Evolutionary conservation across 92 coral and sea anemone species (phyloP).

Genomic region (Umimayanthus kanabou): DNA sequence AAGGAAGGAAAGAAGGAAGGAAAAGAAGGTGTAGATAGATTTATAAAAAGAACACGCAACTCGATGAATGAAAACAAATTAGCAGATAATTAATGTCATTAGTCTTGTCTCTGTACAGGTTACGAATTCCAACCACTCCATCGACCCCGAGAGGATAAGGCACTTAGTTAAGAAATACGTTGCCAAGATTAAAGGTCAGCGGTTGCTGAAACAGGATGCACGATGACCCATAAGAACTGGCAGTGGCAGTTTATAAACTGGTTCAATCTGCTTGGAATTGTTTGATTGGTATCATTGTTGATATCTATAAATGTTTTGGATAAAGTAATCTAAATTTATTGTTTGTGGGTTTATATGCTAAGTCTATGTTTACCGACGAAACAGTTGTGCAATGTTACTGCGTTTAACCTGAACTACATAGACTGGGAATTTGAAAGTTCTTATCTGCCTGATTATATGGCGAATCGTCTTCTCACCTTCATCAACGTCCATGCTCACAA

Average conservation of each 20-base stretch:
- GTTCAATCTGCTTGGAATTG: too few species aligned
- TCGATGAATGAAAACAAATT: neutral
- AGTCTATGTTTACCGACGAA: too few species aligned
- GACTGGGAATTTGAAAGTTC: neutral
- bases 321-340: neutral
- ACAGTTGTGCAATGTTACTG: neutral
- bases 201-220: constrained; percentile 45
- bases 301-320: too few species aligned
- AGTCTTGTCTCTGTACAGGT: constrained; percentile 54
- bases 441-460: too few species aligned
- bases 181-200: constrained; percentile 83
- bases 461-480: neutral
- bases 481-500: neutral
- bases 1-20: too few species aligned
- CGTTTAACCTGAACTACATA: neutral
- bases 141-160: constrained; percentile 93
- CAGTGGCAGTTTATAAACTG: neutral
- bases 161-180: constrained; percentile 90
- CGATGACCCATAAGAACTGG: neutral
- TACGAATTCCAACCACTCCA: constrained; percentile 91
- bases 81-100: neutral
- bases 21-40: neutral
- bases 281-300: neutral
- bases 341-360: neutral
- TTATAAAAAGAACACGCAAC: too few species aligned